These are phyloP conservation scores for Phenganax marumi DNA, from an alignment of 92 coral and sea anemone species.

Conservation along the genomic window DNA sequence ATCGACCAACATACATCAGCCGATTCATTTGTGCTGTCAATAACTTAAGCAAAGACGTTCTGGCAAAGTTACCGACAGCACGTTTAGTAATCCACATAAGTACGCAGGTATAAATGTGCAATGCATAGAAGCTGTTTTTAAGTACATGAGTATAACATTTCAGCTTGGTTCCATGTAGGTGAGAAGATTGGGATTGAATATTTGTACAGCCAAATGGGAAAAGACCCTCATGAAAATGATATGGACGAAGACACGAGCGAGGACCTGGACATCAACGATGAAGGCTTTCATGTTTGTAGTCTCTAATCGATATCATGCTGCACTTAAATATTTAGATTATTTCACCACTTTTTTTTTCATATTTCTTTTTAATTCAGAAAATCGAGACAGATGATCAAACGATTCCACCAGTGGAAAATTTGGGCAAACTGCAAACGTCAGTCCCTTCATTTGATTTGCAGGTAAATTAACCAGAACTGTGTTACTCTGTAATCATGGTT, in stretches of 20 bases:
- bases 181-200: constrained; percentile 19
- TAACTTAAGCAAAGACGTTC: constrained; percentile 14
- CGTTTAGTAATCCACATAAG: constrained; percentile 9
- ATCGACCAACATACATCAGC: background rate
- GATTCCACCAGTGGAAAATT: background rate
- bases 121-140: background rate
- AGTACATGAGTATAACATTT: background rate
- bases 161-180: background rate
- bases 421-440: background rate
- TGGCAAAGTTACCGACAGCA: constrained; percentile 19
- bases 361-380: background rate
- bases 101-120: constrained; percentile 10
- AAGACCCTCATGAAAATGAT: background rate
- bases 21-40: constrained; percentile 33
- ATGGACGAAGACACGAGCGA: background rate
- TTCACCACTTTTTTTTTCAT: background rate
- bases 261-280: background rate
- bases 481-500: background rate
- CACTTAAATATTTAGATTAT: background rate
- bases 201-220: constrained; percentile 5
- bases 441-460: background rate
- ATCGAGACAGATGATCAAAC: background rate
- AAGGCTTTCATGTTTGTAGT: constrained; percentile 21
- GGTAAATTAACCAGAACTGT: background rate
- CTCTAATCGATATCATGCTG: background rate